Evolutionary conservation across 2,797 vertebrate genomes (phyloP).

Genomic region (Coilia nasus): DNA sequence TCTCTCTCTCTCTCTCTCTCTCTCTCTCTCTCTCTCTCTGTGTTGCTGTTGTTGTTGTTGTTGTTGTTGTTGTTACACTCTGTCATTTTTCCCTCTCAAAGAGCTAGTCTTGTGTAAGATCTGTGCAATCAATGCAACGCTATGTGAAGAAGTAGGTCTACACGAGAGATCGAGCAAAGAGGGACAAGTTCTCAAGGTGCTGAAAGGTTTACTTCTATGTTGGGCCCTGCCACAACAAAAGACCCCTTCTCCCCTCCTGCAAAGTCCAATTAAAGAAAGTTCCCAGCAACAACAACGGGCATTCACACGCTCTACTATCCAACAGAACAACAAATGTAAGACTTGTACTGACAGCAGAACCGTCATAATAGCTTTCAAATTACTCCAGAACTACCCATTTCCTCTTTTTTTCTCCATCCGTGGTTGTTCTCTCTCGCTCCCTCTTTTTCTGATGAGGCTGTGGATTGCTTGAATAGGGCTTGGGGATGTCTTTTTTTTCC

Average conservation of each 20-base stretch:
- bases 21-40: background rate
- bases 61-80: no score
- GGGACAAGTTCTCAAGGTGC: slow-evolving; percentile 2
- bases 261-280: slow-evolving; percentile 23
- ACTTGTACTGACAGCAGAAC: slow-evolving; percentile 19
- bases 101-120: background rate
- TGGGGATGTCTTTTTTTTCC: background rate
- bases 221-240: background rate
- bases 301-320: background rate
- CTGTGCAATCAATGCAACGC: background rate
- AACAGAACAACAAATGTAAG: slow-evolving; percentile 8
- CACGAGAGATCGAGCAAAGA: background rate
- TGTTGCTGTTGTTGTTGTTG: background rate
- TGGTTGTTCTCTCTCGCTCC: background rate
- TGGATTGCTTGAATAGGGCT: slow-evolving; percentile 22
- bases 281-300: background rate
- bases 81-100: background rate
- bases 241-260: background rate
- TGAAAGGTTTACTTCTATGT: slow-evolving; percentile 12
- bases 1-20: background rate
- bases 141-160: slow-evolving; percentile 4
- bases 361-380: slow-evolving; percentile 20
- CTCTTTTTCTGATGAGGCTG: slow-evolving; percentile 24
- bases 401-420: background rate
- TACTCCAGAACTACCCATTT: background rate